A percentile compares a stretch with the other conserved stretches of the same genome.
Conservation (phyloP, 2,113 vertebrate species). For the Capra hircus region DNA sequence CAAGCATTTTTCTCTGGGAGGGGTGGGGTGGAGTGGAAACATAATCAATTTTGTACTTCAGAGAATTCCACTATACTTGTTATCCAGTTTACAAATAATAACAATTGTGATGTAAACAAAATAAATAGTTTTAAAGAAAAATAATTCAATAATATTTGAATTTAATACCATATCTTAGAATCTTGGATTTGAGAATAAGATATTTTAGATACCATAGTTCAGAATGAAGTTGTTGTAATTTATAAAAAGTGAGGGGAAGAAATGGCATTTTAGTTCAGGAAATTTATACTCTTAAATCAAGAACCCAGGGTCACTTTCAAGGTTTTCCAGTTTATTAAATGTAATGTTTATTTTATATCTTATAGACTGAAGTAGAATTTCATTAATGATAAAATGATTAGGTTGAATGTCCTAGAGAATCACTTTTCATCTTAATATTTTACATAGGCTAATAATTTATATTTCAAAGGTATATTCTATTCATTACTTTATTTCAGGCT, state of each 20-base stretch:
- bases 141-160: neutral
- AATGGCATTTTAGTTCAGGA: neutral
- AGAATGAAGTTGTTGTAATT: neutral
- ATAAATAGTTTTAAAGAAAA: neutral
- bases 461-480: neutral
- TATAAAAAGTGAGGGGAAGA: neutral
- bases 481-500: neutral
- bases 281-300: neutral
- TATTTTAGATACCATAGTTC: neutral
- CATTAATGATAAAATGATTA: neutral
- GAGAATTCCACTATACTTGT: neutral
- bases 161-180: neutral
- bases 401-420: neutral
- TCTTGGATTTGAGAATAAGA: neutral
- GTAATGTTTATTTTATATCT: neutral
- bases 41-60: neutral
- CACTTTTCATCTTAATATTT: neutral
- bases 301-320: neutral
- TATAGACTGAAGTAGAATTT: neutral
- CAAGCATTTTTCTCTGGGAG: neutral
- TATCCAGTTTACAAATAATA: neutral
- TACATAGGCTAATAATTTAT: neutral
- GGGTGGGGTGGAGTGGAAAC: accelerated
- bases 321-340: neutral
- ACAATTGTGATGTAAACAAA: neutral